Evolutionary conservation across 2,888 invertebrate species (phyloP).

Genomic region (Chrysodeixis includens): DNA sequence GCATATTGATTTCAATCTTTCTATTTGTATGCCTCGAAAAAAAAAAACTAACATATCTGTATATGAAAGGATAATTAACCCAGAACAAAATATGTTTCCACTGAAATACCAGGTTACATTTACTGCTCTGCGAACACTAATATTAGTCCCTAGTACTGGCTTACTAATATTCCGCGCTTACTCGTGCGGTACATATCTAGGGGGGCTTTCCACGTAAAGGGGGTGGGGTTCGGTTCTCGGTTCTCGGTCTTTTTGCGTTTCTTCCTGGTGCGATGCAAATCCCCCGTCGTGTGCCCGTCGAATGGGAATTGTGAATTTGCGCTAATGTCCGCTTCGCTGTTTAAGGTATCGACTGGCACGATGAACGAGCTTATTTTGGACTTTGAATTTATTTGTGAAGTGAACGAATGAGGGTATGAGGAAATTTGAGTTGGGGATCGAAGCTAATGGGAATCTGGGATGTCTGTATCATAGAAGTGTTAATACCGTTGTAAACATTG

Average conservation of each 20-base stretch:
- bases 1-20: no score
- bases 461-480: neutral
- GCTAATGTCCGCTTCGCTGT: slow-evolving; percentile 66
- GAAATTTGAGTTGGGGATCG: neutral
- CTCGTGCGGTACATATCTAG: slow-evolving; percentile 56
- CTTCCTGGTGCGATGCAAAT: slow-evolving; percentile 85
- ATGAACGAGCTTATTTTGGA: slow-evolving; percentile 38
- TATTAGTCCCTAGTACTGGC: slow-evolving; percentile 33
- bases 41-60: neutral
- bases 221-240: slow-evolving; percentile 45
- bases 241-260: slow-evolving; percentile 81
- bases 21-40: no score
- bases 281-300: slow-evolving; percentile 69
- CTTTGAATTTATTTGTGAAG: slow-evolving; percentile 7
- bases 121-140: neutral
- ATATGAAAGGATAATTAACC: neutral
- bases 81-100: neutral
- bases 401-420: neutral
- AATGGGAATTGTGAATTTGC: slow-evolving; percentile 80
- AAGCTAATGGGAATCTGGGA: neutral
- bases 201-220: slow-evolving; percentile 49
- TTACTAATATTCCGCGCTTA: slow-evolving; percentile 49
- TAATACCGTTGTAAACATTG: no score
- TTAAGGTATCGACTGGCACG: slow-evolving; percentile 46
- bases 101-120: neutral